Base-by-base conservation (phyloP, 2,888 invertebrate species). In the Apocheima hispidaria region DNA sequence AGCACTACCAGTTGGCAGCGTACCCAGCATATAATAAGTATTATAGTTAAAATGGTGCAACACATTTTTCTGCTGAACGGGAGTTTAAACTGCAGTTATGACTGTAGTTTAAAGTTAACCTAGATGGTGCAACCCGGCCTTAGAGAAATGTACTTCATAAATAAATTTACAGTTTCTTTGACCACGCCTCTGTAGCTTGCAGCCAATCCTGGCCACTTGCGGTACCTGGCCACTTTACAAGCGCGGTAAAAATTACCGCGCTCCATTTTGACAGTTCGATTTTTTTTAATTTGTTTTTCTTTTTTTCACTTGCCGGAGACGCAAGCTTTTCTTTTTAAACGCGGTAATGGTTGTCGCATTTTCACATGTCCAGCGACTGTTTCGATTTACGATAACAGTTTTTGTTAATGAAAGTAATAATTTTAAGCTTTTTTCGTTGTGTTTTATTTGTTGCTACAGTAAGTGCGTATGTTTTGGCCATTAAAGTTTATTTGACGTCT, bases 241-340 rank as follows among this genome's bases (percentile, higher is more conserved):
- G 77, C 84, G 82, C 85, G 83, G 83, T 79, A 82, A 87, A 88
- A 90, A 88, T 88, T 90, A 88, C 87, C 78, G 87, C 87, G 78
- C 80, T 85, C 88, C 90, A 87, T 92, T 90, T 89, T 92, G 91
- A 92, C 91, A 91, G 88, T 85, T 88, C 84, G 81, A 66, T 75
- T 80, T 78, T 74, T n/a, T 79, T 77, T 67, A 60, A 64, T 63
- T 80, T 73, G 71, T 82, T 83, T 82, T 79, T 76, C 77, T 78
- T 79, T 73, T 74, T 76, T 78, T 77, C 66, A 70, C 70, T 63
- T 69, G 77, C 80, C 85, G 81, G 69, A 72, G 75, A 75, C 73
- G 68, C 73, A n/a, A 21, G 77, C 78, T 69, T 74, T 79, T 88
- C 85, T 88, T 83, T 74, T 75, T 75, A 77, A 69, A 75, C 60